These are phyloP conservation scores for Phyllotreta cruciferae DNA, from an alignment of 2,888 invertebrate species.

Conservation along the genomic window DNA sequence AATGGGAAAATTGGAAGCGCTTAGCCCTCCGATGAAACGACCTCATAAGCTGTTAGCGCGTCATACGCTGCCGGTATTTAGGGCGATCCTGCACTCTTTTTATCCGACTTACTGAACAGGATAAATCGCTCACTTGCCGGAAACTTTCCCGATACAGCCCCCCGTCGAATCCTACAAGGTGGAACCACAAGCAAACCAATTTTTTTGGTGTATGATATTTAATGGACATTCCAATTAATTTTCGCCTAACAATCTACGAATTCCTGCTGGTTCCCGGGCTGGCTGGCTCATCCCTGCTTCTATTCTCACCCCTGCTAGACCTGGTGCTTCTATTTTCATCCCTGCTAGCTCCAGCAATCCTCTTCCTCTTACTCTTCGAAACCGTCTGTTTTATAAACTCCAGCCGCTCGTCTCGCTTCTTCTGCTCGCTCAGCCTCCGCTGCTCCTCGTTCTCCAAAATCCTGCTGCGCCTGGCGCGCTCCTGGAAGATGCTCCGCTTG, in stretches of 20 bases:
- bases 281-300: no score
- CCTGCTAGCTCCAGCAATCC: no score
- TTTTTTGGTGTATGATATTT: no score
- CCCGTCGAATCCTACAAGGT: constrained; percentile 1
- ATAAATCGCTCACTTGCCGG: constrained; percentile 33
- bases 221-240: no score
- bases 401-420: neutral
- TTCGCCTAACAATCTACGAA: no score
- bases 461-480: neutral
- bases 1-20: constrained; percentile 56
- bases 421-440: neutral
- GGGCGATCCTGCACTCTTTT: constrained; percentile 35
- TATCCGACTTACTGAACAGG: constrained; percentile 36
- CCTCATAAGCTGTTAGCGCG: constrained; percentile 54
- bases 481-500: neutral
- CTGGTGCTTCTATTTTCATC: no score
- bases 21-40: constrained; percentile 51
- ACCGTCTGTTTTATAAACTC: neutral
- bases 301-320: no score
- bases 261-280: no score
- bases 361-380: no score
- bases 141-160: constrained; percentile 9
- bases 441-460: neutral
- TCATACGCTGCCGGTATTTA: constrained; percentile 46
- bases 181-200: neutral